A percentile compares a stretch with the other conserved stretches of the same genome.
Evolutionary conservation across 2,797 vertebrate genomes (phyloP).

Genomic region (Helostoma temminkii): DNA sequence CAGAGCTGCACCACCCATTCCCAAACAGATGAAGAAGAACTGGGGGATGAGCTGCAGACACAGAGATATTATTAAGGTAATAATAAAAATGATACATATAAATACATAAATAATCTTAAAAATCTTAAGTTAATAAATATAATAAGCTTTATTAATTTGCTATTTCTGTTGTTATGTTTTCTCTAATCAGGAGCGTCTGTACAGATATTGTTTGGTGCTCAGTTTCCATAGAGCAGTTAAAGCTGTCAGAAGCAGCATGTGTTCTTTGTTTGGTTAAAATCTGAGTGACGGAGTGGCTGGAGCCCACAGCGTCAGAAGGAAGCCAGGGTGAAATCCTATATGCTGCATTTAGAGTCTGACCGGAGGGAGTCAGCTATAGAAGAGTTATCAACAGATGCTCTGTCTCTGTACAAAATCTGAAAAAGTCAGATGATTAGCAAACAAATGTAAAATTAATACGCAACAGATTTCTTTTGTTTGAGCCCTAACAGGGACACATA

Average conservation of each 20-base stretch:
- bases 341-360: no score
- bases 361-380: no score
- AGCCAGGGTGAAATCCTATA: no score
- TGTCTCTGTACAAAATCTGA: no score
- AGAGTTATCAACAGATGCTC: no score
- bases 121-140: no score
- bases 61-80: background rate
- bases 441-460: no score
- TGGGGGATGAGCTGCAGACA: constrained; percentile 90
- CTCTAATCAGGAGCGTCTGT: background rate
- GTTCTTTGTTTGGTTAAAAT: background rate
- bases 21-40: constrained; percentile 92
- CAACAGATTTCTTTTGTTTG: no score
- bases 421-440: no score
- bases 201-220: background rate
- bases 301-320: background rate
- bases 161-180: background rate
- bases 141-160: background rate
- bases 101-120: no score
- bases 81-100: no score
- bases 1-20: constrained; percentile 88
- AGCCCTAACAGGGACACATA: no score
- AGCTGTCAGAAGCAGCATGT: background rate
- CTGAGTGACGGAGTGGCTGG: background rate
- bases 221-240: background rate